Conservation (phyloP, 2,113 vertebrate genomes). For the Actenoides hombroni region DNA sequence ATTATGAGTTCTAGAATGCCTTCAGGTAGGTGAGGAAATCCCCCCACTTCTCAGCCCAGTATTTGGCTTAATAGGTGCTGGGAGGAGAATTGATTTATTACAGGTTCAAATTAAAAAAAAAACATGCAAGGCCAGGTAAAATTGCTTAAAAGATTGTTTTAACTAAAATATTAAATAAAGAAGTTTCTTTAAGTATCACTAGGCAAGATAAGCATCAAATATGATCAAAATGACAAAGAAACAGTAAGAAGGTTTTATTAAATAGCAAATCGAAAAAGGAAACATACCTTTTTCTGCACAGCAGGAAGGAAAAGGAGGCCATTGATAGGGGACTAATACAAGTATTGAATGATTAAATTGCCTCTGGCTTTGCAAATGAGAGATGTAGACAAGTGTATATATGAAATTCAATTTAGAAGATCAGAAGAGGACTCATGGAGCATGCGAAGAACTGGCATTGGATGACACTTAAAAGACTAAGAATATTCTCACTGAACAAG, state of each 20-base stretch:
- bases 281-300: slow-evolving; percentile 3
- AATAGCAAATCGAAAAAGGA: slow-evolving; percentile 7
- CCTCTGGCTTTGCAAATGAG: slow-evolving; percentile 23
- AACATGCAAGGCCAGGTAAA: neutral
- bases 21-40: neutral
- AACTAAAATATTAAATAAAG: neutral
- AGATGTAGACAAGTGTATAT: neutral
- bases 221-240: neutral
- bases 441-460: neutral
- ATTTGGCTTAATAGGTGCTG: neutral
- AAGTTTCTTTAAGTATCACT: neutral
- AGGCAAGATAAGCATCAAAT: neutral
- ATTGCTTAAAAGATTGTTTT: neutral
- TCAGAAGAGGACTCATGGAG: slow-evolving; percentile 47
- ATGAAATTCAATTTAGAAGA: slow-evolving; percentile 56
- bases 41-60: neutral
- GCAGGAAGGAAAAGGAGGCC: neutral
- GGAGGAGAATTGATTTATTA: neutral
- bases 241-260: neutral
- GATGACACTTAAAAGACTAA: neutral
- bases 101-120: neutral
- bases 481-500: neutral
- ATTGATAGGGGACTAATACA: slow-evolving; percentile 40
- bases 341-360: slow-evolving; percentile 57
- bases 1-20: neutral